Base-by-base conservation (phyloP, 2,888 invertebrate species). In the Acleris literana region DNA sequence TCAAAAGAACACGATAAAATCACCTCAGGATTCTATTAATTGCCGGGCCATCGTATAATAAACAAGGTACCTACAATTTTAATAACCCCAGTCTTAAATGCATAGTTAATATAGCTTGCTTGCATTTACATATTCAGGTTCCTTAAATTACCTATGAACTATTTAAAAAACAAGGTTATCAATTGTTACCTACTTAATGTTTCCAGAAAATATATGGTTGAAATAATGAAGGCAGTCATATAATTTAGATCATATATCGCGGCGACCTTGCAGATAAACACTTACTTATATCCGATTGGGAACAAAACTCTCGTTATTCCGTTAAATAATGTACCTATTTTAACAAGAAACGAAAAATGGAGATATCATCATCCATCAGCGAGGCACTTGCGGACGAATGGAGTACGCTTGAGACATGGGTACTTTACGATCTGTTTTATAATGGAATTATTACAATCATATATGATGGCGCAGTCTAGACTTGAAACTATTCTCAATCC, bases 31-130 rank as follows among this genome's bases (percentile, higher is more conserved):
- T 39, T 59, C 49, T 58, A 63, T 68, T 65, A 63, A 64, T 49
- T 61, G 46, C 25, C 25, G 20, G 52, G 43, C 33, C n/a, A 22
- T 68, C 59, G 61, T 43, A 60, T 64, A 63, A 64, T 69, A 69
- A 70, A 69, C 17, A 46, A 46, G 17, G n/a, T 7, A 46, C 6
- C 44, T 65, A 54, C 68, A 58, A 54, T 57, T 43, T 58, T 58
- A 62, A 55, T 65, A 29, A 49, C 22, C 46, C 49, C 53, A 33
- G 39, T 43, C 18, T 22, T 11, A 46, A 29, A 53, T 57, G 13
- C 25, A 46, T 49, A 63, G 57, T 63, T 54, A 48, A 16, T 58
- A 63, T 52, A 54, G 63, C 63, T 55, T 63, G 63, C 62, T 52
- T 46, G n/a, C 3, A 63, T 68, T 63, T 68, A 48, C 64, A 64